Conservation (phyloP, 2,113 vertebrate species). For the Isurus oxyrinchus region DNA sequence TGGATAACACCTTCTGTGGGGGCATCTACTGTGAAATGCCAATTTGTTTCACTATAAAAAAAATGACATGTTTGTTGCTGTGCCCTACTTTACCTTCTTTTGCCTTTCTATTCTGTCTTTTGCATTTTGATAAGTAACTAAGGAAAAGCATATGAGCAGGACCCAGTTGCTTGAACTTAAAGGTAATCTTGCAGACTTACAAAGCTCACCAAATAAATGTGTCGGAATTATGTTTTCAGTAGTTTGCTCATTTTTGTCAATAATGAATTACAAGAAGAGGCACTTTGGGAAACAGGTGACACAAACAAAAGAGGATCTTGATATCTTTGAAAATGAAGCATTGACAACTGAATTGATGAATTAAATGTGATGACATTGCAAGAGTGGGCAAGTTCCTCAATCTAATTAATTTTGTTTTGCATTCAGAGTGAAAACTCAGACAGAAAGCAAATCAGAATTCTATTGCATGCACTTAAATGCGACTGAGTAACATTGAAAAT, state of each 20-base stretch:
- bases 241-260: background rate
- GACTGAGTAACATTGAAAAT: background rate
- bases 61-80: conserved; percentile 50
- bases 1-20: conserved; percentile 45
- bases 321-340: background rate
- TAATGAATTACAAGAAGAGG: background rate
- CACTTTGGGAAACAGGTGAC: background rate
- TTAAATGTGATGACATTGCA: background rate
- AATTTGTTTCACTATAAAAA: conserved; percentile 49
- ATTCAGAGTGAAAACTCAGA: background rate
- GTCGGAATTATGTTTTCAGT: background rate
- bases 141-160: conserved; percentile 44
- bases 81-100: conserved; percentile 46
- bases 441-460: background rate
- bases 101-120: conserved; percentile 49
- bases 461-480: background rate
- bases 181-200: background rate
- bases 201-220: background rate
- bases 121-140: conserved; percentile 50
- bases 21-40: conserved; percentile 47
- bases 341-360: background rate
- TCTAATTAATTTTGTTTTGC: background rate
- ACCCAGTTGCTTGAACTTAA: conserved; percentile 39
- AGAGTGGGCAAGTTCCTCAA: background rate
- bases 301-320: background rate